Conservation (phyloP, 2,113 vertebrate species). For the Parus major region DNA sequence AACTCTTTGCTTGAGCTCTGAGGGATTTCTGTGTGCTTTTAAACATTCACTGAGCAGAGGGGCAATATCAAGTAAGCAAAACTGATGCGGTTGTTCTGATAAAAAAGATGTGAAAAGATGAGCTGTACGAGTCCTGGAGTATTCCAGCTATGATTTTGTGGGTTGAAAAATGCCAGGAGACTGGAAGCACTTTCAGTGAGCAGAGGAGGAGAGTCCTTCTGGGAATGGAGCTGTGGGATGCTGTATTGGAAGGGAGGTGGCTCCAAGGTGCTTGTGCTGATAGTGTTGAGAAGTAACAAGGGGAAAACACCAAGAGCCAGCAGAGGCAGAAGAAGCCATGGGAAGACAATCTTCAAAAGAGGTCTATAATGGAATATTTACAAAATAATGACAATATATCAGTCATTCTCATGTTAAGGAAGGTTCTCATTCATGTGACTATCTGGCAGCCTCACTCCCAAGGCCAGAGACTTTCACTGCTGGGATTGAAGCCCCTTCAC, state of each 20-base stretch:
- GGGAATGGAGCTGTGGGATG: neutral
- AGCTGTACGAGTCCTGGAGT: neutral
- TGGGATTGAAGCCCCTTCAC: neutral
- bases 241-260: fast-evolving
- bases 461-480: neutral
- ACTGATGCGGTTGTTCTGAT: neutral
- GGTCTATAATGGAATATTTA: neutral
- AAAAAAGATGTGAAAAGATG: neutral
- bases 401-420: neutral
- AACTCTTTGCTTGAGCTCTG: neutral
- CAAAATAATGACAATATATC: neutral
- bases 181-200: neutral
- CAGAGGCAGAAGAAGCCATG: neutral
- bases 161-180: neutral
- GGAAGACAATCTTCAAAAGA: neutral
- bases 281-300: neutral
- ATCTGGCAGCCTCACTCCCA: neutral
- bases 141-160: neutral
- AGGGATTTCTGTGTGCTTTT: neutral
- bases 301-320: neutral
- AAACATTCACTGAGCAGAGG: neutral
- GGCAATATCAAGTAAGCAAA: neutral
- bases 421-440: neutral
- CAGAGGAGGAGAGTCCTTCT: neutral
- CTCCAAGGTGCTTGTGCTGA: neutral